These are phyloP conservation scores for Echinops telfairi DNA, from an alignment of 2,113 vertebrate species.

Conservation along the genomic window DNA sequence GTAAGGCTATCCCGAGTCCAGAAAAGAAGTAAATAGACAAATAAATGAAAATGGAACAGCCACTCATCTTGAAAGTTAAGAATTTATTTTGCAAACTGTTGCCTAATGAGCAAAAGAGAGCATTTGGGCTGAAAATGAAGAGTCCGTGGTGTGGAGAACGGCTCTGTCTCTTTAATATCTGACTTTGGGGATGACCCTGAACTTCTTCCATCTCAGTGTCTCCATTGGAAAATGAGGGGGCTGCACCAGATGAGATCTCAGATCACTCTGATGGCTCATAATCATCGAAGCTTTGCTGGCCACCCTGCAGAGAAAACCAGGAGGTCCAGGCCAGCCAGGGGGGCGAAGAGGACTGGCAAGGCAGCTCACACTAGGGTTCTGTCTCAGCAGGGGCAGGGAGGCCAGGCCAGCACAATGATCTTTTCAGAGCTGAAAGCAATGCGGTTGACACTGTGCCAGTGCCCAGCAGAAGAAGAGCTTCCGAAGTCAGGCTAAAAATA, in stretches of 20 bases:
- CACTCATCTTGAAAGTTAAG: neutral
- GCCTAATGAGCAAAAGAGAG: neutral
- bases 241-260: neutral
- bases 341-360: slow-evolving; percentile 55
- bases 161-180: neutral
- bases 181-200: fast-evolving
- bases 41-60: neutral
- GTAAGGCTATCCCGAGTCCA: neutral
- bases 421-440: slow-evolving; percentile 76
- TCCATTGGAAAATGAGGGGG: neutral
- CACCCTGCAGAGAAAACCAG: neutral
- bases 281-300: fast-evolving
- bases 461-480: slow-evolving; percentile 75
- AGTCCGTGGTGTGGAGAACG: neutral
- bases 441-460: slow-evolving; percentile 72
- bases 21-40: neutral
- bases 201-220: neutral
- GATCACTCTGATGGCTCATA: neutral
- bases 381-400: slow-evolving; percentile 62
- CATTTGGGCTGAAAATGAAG: fast-evolving
- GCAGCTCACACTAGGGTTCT: slow-evolving; percentile 84
- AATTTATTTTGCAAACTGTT: neutral
- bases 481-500: slow-evolving; percentile 82
- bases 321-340: neutral
- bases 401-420: slow-evolving; percentile 49